Evolutionary conservation across 2,113 vertebrate genomes (phyloP), one percentile per base, ranked within the genome.

Genomic region (Elgaria multicarinata): DNA sequence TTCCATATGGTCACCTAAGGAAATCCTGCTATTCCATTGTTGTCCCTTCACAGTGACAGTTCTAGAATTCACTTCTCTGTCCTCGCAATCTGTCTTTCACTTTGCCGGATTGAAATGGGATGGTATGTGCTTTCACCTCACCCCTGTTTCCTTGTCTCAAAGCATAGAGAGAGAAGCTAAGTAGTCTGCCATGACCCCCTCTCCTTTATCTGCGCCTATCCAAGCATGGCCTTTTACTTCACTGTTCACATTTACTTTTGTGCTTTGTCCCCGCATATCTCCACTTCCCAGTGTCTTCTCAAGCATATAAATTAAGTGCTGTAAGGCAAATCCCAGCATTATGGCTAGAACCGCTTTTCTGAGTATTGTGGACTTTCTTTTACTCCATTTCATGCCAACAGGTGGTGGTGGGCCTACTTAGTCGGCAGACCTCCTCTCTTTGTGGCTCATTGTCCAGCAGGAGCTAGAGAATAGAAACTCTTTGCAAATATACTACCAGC

Each of bases 41-140:
- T 89, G 0, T 62, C 83, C 50, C 33, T 71, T 36, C 46, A 42
- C 5, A 9, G 20, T 74, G 64, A 0, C 4, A 53, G 69, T 42
- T 3, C 78, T 87, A 44, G 18, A 84, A 76, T 13, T 86, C 26
- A 85, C 50, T 18, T 76, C 62, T 36, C 0, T 0, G 26, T 85
- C 89, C 89, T 7, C 33, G 78, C 44, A 14, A 20, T 62, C n/a
- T 85, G 81, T 82, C 50, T 77, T 66, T 53, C 87, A 71, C 85
- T 44, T 42, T 58, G 74, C 72, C 92, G 90, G 53, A 84, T 89
- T 81, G 53, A 94, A 66, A 82, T 13, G 10, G 53, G n/a, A 92
- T 8, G 2, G 67, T 92, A 87, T 95, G 93, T 91, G 94, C 87
- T 88, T 96, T 93, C 91, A 92, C 4, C 58, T 20, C 58, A 4